Conservation (phyloP, 1,140 invertebrate genomes). For the Eurytemora carolleeae region DNA sequence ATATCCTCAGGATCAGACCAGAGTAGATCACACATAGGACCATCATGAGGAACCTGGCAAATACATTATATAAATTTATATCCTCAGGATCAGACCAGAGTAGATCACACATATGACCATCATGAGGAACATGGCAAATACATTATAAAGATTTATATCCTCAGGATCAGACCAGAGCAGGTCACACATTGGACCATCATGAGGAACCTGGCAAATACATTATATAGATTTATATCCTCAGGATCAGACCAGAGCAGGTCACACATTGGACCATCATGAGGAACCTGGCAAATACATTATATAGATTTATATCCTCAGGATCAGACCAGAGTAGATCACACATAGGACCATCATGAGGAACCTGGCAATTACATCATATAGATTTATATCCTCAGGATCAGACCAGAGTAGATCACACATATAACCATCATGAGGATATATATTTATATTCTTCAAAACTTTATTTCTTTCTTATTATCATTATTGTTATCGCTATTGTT, state of each 20-base stretch:
- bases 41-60: conserved; percentile 97
- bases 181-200: conserved; percentile 99
- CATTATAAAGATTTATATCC: too few species aligned
- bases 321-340: conserved; percentile 98
- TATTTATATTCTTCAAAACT: too few species aligned
- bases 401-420: conserved; percentile 99
- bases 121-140: conserved; percentile 81
- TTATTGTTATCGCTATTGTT: too few species aligned
- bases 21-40: conserved; percentile 96
- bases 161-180: conserved; percentile 98
- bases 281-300: too few species aligned
- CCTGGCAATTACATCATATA: too few species aligned
- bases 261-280: conserved; percentile 99
- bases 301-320: conserved; percentile 92
- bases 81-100: conserved; percentile 99
- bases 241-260: conserved; percentile 98
- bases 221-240: conserved; percentile 73
- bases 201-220: too few species aligned
- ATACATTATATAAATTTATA: too few species aligned
- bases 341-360: conserved; percentile 98
- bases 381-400: conserved; percentile 94
- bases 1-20: conserved; percentile 99
- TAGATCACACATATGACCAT: conserved; percentile 98
- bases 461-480: too few species aligned
- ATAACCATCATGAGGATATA: conserved; percentile 97